Evolutionary conservation across 2,113 vertebrate species (phyloP).

Genomic region (Aleadryas rufinucha): DNA sequence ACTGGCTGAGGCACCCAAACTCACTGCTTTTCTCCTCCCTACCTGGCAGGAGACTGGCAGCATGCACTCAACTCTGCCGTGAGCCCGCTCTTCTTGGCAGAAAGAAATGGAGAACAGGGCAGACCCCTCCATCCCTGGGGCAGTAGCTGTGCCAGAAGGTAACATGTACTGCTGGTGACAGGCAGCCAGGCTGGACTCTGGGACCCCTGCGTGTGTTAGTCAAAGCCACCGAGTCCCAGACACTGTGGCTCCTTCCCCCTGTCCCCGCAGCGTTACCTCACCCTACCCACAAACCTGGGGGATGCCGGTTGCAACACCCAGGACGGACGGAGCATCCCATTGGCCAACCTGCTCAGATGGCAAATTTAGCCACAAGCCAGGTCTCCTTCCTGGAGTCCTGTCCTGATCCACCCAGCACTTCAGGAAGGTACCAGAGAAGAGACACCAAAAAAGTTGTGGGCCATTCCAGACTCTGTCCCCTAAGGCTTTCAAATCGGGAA

Average conservation of each 20-base stretch:
- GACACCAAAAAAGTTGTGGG: neutral
- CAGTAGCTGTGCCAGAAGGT: neutral
- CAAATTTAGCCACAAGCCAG: neutral
- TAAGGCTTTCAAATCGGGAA: conserved; percentile 10
- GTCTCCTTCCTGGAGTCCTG: neutral
- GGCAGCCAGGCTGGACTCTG: neutral
- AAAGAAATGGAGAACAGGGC: neutral
- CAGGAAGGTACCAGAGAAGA: neutral
- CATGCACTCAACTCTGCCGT: fast-evolving
- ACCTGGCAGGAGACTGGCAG: neutral
- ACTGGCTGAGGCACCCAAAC: neutral
- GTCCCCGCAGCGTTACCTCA: fast-evolving
- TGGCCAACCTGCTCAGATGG: fast-evolving
- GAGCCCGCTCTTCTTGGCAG: neutral
- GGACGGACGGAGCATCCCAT: neutral
- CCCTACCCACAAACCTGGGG: neutral
- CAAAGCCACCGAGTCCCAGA: fast-evolving
- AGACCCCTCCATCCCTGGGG: neutral
- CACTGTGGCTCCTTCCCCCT: neutral
- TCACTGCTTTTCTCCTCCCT: neutral
- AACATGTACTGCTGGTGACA: fast-evolving
- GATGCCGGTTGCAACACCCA: fast-evolving
- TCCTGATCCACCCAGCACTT: neutral
- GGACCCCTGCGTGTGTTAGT: fast-evolving
- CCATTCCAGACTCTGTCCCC: neutral